Evolutionary conservation across 37 sponge, comb jelly and placozoan genomes (phyloP).

Genomic region (Eunapius fragilis): DNA sequence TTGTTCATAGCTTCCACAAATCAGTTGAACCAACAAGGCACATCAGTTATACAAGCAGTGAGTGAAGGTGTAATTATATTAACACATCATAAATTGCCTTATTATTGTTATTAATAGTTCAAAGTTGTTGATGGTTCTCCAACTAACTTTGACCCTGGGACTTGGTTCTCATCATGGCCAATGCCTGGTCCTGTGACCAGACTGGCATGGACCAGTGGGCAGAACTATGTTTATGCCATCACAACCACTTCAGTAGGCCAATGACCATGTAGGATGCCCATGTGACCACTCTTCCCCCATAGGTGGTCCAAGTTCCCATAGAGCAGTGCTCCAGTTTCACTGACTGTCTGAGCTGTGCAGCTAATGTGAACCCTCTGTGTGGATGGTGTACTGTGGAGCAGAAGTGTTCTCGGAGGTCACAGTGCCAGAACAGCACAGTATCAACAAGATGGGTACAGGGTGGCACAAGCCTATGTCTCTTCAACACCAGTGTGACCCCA

Average conservation of each 20-base stretch:
- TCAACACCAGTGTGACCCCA: slow-evolving; percentile 15
- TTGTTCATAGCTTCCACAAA: background rate
- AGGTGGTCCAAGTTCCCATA: slow-evolving; percentile 51
- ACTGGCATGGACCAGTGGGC: slow-evolving; percentile 41
- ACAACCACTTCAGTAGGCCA: slow-evolving; percentile 19
- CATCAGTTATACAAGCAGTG: background rate
- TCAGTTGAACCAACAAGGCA: background rate
- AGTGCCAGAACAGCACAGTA: slow-evolving; percentile 61
- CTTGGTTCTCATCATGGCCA: background rate
- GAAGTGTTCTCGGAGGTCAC: slow-evolving; percentile 75
- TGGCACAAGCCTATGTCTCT: background rate
- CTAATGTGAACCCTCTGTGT: slow-evolving; percentile 70
- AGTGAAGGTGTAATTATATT: background rate
- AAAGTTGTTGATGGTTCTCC: background rate
- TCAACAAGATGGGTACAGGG: slow-evolving; percentile 40
- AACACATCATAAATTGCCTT: background rate
- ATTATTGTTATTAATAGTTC: background rate
- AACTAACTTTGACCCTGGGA: background rate
- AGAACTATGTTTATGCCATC: slow-evolving; percentile 47
- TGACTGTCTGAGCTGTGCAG: slow-evolving; percentile 49
- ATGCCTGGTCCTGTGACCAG: slow-evolving; percentile 31
- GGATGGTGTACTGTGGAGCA: slow-evolving; percentile 92
- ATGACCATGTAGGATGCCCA: background rate
- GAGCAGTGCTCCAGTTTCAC: slow-evolving; percentile 52
- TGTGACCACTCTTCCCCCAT: background rate